These are phyloP conservation scores for Microdon myrmicae DNA, from an alignment of 2,888 invertebrate species.

Conservation along the genomic window DNA sequence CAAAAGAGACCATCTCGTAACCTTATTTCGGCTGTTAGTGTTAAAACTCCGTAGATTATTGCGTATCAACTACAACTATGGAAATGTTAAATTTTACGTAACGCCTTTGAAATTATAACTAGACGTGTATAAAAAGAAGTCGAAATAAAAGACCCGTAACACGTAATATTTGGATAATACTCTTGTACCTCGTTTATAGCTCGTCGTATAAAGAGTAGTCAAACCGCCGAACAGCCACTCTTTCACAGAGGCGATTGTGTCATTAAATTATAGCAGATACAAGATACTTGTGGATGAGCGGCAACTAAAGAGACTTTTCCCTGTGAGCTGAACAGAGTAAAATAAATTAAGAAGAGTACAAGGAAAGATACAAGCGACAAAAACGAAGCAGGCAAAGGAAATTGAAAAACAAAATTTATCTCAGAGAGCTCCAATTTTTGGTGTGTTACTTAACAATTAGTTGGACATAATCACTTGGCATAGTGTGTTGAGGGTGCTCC, in stretches of 20 bases:
- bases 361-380: constrained; percentile 1
- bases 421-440: constrained; percentile 10
- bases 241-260: no score
- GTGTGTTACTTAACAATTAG: constrained; percentile 48
- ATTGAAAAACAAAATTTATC: constrained; percentile 12
- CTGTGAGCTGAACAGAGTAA: no score
- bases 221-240: neutral
- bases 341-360: constrained; percentile 15
- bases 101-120: constrained; percentile 51
- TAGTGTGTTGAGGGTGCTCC: constrained; percentile 31
- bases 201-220: constrained; percentile 5
- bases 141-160: constrained; percentile 43
- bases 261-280: no score
- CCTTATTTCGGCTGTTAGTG: no score
- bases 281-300: no score
- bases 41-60: no score
- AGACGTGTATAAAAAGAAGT: constrained; percentile 28
- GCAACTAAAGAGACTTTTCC: no score
- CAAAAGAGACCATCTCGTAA: no score
- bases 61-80: no score
- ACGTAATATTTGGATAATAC: constrained; percentile 52
- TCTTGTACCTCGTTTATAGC: constrained; percentile 46
- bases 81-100: constrained; percentile 52
- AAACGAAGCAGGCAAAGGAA: neutral
- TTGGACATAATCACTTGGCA: constrained; percentile 41